A percentile compares a stretch with the other conserved stretches of the same genome.
These are phyloP conservation scores for Drosophila paracracens DNA, from an alignment of 2,888 invertebrate genomes.

Conservation along the genomic window DNA sequence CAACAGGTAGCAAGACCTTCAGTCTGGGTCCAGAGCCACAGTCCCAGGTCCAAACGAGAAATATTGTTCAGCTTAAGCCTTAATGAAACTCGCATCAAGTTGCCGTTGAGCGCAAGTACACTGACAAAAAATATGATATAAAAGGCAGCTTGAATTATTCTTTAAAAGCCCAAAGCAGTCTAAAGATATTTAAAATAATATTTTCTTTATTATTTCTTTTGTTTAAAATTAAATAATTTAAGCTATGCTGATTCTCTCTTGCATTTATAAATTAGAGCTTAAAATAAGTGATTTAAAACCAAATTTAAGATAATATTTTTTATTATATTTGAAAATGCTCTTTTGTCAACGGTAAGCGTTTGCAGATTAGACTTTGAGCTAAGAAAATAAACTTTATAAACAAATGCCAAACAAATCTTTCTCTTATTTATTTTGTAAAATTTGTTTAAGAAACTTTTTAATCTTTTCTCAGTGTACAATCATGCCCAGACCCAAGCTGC, in stretches of 20 bases:
- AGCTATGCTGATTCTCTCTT: not conserved
- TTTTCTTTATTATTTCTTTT: not conserved
- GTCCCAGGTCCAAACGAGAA: conserved; percentile 46
- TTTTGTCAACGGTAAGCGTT: not conserved
- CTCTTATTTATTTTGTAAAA: not conserved
- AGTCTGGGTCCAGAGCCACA: conserved; percentile 31
- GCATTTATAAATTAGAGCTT: not conserved
- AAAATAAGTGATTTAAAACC: not conserved
- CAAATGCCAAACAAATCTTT: not conserved
- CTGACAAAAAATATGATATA: conserved; percentile 1
- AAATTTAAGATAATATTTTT: not conserved
- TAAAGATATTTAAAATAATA: not conserved
- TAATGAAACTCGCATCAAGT: conserved; percentile 80
- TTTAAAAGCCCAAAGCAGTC: not conserved
- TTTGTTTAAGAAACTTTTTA: not conserved
- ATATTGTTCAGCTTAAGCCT: conserved; percentile 65
- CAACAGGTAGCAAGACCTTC: conserved; percentile 75
- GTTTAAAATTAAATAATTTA: not conserved
- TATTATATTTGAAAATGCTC: not conserved
- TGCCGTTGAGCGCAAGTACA: conserved; percentile 50
- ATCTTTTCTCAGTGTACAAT: conserved; percentile 16
- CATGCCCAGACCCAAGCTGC: conserved; percentile 14
- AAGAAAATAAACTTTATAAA: not conserved
- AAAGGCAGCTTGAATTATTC: not conserved
- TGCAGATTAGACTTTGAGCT: not conserved